Base-by-base conservation (phyloP, 2,113 vertebrate genomes). In the Cynocephalus volans region DNA sequence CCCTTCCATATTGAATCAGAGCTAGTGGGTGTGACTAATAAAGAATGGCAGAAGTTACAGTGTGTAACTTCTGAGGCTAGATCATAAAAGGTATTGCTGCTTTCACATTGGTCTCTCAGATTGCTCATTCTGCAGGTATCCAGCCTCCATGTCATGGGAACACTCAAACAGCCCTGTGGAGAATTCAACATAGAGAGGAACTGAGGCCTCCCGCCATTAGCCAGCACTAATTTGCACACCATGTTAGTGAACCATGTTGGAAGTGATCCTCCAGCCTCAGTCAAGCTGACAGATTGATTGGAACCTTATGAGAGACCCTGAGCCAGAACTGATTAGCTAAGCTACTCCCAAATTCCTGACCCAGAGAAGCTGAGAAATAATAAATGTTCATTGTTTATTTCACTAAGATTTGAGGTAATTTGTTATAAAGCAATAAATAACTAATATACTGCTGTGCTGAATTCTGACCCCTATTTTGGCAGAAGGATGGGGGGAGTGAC, bases 61-160 rank as follows among this genome's bases (percentile, higher is more conserved):
- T 56, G 45, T 85, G 9, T 92, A 83, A 81, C 62, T 70, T 89
- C 62, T 73, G n/a, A 56, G 64, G 19, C 15, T 58, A 75, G 31
- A 65, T 45, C 58, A 28, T 83, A 69, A 58, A 26, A 91, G 21
- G 26, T 56, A 7, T 41, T 73, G 65, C 72, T 76, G 17, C 64
- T 85, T 84, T 48, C 62, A 58, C 23, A 36, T 60, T 92, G 52
- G 31, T 80, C 52, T 92, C 84, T 96, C 67, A 41, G 50, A 31
- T 76, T 79, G 82, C 50, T 90, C 9, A 17, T 64, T 91, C 87
- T 48, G 2, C 1, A 8, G 15, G 33, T 45, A 77, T 91, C 77
- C 26, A 50, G 82, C 65, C 4, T 1, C 76, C 33, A 11, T 70
- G 36, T 73, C 50, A 11, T 31, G 14, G 81, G 77, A 88, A 60